Evolutionary conservation across 2,113 vertebrate species (phyloP).

Genomic region (Lepisosteus oculatus): DNA sequence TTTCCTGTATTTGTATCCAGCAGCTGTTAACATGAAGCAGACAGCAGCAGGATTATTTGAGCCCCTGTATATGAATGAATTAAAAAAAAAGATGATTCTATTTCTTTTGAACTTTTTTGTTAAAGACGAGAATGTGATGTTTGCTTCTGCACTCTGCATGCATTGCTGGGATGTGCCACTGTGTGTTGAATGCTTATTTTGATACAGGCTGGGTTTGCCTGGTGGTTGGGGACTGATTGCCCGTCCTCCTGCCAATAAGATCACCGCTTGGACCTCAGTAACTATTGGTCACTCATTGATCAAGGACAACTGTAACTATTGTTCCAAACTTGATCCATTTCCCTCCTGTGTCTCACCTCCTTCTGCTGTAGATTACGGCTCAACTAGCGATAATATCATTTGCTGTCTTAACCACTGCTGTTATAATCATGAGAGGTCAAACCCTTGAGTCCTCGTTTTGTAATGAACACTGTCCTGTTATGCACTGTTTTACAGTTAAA

Average conservation of each 20-base stretch:
- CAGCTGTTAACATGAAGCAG: background rate
- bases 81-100: background rate
- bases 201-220: slow-evolving; percentile 35
- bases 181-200: slow-evolving; percentile 37
- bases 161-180: slow-evolving; percentile 24
- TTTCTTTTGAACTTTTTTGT: slow-evolving; percentile 5
- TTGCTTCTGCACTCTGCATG: slow-evolving; percentile 18
- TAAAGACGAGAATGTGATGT: background rate
- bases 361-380: slow-evolving; percentile 7
- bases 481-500: background rate
- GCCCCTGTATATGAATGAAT: background rate
- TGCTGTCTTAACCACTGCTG: slow-evolving; percentile 7
- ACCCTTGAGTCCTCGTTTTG: background rate
- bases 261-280: slow-evolving; percentile 37
- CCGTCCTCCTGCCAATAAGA: slow-evolving; percentile 30
- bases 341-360: slow-evolving; percentile 14
- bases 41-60: slow-evolving; percentile 14
- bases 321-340: slow-evolving; percentile 37
- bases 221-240: slow-evolving; percentile 18
- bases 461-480: background rate
- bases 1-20: background rate
- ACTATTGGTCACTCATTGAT: slow-evolving; percentile 37
- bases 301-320: slow-evolving; percentile 48
- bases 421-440: slow-evolving; percentile 1
- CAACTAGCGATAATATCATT: slow-evolving; percentile 1